These are phyloP conservation scores for Seriola dumerili DNA, from an alignment of 2,113 vertebrate genomes.

Conservation along the genomic window DNA sequence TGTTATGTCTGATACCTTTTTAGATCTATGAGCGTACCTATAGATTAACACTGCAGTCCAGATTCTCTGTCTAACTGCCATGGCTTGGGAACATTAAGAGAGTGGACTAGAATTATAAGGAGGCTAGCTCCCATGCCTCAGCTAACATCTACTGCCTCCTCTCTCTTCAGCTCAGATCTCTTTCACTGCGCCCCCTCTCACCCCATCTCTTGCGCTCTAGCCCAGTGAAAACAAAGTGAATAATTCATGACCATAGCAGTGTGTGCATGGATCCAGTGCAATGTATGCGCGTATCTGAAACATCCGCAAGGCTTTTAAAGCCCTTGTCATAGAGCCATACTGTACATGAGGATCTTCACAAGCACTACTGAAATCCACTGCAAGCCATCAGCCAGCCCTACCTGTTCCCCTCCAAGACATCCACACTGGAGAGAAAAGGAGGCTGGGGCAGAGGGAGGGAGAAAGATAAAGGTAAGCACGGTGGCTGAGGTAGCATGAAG, in stretches of 20 bases:
- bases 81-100: conserved; percentile 57
- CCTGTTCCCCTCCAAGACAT: conserved; percentile 4
- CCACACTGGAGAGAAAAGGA: conserved; percentile 6
- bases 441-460: conserved; percentile 26
- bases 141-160: conserved; percentile 58
- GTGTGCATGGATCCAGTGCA: conserved; percentile 61
- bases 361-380: conserved; percentile 20
- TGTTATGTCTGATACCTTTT: not conserved
- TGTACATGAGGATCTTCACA: conserved; percentile 32
- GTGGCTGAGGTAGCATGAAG: conserved; percentile 60
- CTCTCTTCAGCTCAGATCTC: conserved; percentile 63
- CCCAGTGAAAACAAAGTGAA: conserved; percentile 82
- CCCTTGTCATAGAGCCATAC: conserved; percentile 11
- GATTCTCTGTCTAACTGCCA: conserved; percentile 25
- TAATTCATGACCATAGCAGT: conserved; percentile 77
- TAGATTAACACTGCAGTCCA: conserved; percentile 52
- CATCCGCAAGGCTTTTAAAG: conserved; percentile 39
- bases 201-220: conserved; percentile 55
- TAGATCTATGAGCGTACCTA: not conserved
- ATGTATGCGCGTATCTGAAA: conserved; percentile 64
- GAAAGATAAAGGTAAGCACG: conserved; percentile 52
- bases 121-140: conserved; percentile 57
- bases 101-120: conserved; percentile 72
- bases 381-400: conserved; percentile 20
- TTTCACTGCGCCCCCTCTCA: conserved; percentile 55